These are phyloP conservation scores for Lycaon pictus DNA, from an alignment of 2,113 vertebrate genomes.

Conservation along the genomic window DNA sequence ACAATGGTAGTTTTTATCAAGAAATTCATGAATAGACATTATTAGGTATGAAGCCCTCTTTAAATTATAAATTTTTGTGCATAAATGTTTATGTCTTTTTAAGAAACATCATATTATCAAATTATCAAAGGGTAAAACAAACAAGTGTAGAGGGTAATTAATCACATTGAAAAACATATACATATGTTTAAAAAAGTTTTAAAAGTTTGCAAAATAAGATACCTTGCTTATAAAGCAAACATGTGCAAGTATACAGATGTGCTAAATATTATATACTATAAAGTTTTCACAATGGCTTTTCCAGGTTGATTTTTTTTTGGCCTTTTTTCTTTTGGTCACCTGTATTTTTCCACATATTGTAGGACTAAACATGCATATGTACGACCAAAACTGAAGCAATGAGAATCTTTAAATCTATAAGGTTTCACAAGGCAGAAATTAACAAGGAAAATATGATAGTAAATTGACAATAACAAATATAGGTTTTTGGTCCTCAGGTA, in stretches of 20 bases:
- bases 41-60: not conserved
- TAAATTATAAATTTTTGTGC: not conserved
- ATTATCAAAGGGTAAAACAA: not conserved
- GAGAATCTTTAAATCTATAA: not conserved
- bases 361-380: not conserved
- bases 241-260: not conserved
- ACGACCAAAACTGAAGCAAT: not conserved
- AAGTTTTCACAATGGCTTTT: not conserved
- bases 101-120: not conserved
- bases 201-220: not conserved
- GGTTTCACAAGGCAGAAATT: not conserved
- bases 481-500: not conserved
- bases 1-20: not conserved
- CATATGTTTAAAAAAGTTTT: not conserved
- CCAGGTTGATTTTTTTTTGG: constrained; percentile 7
- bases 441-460: not conserved
- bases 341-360: not conserved
- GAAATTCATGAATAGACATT: not conserved
- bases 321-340: not conserved
- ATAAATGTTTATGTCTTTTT: not conserved
- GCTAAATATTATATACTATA: not conserved
- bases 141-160: not conserved
- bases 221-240: not conserved
- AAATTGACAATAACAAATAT: not conserved
- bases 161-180: not conserved